A percentile compares a stretch with the other conserved stretches of the same genome.
phyloP scores from a whole-genome alignment of 2,888 invertebrate genomes.

The Caprella mutica region DNA sequence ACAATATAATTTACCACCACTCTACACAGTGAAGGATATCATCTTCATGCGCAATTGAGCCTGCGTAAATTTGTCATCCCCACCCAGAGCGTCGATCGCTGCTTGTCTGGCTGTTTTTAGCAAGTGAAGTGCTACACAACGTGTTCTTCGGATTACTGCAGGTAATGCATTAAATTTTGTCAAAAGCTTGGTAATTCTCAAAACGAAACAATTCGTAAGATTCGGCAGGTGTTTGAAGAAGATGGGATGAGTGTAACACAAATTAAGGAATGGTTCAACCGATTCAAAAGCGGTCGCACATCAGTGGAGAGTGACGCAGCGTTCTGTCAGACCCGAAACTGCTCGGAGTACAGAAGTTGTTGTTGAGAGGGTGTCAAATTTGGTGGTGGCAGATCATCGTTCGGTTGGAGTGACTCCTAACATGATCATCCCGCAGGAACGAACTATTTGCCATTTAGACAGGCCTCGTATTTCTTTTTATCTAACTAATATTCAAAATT shows the following conservation, averaged over 20 bases:
- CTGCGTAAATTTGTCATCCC: no score
- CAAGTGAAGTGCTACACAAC: no score
- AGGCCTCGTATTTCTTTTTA: no score
- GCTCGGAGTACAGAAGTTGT: background rate
- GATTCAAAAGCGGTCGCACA: constrained; percentile 1
- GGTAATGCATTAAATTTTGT: constrained; percentile 5
- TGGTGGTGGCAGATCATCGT: background rate
- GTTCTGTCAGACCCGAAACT: background rate
- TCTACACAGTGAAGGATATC: no score
- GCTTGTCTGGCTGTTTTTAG: no score
- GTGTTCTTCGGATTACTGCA: background rate
- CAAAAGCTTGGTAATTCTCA: constrained; percentile 2
- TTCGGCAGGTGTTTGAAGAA: background rate
- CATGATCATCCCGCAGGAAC: no score
- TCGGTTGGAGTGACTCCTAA: no score
- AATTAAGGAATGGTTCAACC: background rate
- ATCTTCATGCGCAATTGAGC: no score
- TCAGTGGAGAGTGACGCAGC: constrained; percentile 4
- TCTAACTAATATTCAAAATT: no score
- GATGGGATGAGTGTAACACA: constrained; percentile 2
- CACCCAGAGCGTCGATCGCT: no score
- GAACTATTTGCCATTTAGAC: no score
- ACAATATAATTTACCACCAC: no score
- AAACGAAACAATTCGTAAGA: constrained; percentile 2
- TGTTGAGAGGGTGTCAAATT: background rate